Conservation (phyloP, 2,888 invertebrate species). For the Drosophila prolongata region DNA sequence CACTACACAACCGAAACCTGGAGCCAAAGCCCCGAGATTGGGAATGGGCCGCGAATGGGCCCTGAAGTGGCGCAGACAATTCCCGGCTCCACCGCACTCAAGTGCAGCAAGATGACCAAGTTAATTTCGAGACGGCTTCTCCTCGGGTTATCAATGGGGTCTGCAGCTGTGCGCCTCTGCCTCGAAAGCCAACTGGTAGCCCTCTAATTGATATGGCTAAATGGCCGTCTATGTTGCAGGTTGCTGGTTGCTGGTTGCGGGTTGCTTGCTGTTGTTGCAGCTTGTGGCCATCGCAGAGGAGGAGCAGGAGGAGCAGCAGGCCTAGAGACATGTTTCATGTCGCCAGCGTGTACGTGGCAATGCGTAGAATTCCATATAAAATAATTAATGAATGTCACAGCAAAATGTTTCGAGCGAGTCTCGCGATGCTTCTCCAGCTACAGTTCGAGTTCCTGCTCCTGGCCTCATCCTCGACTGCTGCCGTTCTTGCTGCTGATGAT, state of each 20-base stretch:
- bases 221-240: slow-evolving; percentile 72
- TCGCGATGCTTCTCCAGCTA: slow-evolving; percentile 48
- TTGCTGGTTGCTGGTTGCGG: slow-evolving; percentile 7
- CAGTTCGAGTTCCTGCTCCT: slow-evolving; percentile 4
- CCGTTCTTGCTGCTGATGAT: slow-evolving; percentile 10
- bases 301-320: slow-evolving; percentile 14
- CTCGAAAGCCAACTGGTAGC: slow-evolving; percentile 21
- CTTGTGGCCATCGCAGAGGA: background rate
- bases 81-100: slow-evolving; percentile 50
- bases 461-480: slow-evolving; percentile 18
- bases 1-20: slow-evolving; percentile 67
- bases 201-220: slow-evolving; percentile 77
- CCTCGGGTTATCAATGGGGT: slow-evolving; percentile 60
- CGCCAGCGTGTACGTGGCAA: slow-evolving; percentile 83
- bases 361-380: slow-evolving; percentile 83
- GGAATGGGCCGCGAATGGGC: slow-evolving; percentile 7
- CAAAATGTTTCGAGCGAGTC: slow-evolving; percentile 72
- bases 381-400: slow-evolving; percentile 84
- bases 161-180: slow-evolving; percentile 11
- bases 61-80: slow-evolving; percentile 65
- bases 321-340: slow-evolving; percentile 76
- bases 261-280: background rate
- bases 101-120: slow-evolving; percentile 78
- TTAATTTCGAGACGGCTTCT: slow-evolving; percentile 58
- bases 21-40: slow-evolving; percentile 38